These are phyloP conservation scores for Lycaon pictus DNA, from an alignment of 2,113 vertebrate genomes.

Conservation along the genomic window DNA sequence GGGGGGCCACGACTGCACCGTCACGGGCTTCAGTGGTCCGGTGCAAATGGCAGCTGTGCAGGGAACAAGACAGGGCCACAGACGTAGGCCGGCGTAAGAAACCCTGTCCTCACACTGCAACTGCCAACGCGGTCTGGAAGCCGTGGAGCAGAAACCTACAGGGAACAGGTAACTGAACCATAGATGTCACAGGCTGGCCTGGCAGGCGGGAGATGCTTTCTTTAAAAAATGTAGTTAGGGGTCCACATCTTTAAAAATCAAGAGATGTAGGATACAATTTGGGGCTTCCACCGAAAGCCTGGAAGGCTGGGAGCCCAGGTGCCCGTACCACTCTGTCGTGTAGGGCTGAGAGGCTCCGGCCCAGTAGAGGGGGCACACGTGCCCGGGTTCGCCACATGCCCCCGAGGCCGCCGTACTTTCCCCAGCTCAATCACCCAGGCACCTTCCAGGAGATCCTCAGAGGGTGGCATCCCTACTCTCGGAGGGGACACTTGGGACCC, in stretches of 20 bases:
- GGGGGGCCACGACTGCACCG: background rate
- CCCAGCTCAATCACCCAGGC: background rate
- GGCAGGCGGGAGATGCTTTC: background rate
- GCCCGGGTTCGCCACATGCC: background rate
- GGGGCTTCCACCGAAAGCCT: background rate
- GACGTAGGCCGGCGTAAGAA: background rate
- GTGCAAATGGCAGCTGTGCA: fast-evolving
- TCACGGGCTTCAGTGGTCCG: background rate
- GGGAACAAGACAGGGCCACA: background rate
- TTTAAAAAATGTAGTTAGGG: background rate
- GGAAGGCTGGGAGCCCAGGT: background rate
- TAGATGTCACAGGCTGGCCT: background rate
- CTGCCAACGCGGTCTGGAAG: background rate
- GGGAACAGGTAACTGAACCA: background rate
- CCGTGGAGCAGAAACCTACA: background rate
- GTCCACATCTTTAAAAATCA: background rate
- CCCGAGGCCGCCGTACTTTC: fast-evolving
- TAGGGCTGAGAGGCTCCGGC: background rate
- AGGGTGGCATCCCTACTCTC: background rate
- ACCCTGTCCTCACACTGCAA: background rate
- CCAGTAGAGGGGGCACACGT: background rate
- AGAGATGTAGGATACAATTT: background rate
- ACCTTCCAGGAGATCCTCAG: background rate
- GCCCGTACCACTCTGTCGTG: no score
- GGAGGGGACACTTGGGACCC: background rate